phyloP scores from a whole-genome alignment of 2,113 vertebrate genomes.

The Platichthys flesus region DNA sequence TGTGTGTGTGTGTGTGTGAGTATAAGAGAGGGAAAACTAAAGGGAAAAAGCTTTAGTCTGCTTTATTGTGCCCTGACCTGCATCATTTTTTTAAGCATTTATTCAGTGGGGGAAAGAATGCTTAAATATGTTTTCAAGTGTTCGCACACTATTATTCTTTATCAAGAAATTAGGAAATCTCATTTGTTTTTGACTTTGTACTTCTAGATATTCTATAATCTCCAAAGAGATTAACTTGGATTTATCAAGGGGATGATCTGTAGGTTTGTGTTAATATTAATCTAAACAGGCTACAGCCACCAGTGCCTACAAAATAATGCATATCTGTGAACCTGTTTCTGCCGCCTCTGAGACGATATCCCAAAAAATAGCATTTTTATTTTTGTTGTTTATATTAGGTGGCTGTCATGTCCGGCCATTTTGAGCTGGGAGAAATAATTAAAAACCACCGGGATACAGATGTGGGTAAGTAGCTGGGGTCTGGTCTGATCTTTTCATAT shows the following conservation, averaged over 20 bases:
- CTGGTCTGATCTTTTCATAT: neutral
- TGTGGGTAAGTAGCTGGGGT: slow-evolving; percentile 83
- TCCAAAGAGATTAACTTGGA: neutral
- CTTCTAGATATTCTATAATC: neutral
- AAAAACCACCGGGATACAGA: slow-evolving; percentile 91
- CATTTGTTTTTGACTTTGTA: neutral
- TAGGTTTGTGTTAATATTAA: neutral
- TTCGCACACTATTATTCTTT: neutral
- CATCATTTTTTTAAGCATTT: neutral
- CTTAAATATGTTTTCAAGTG: neutral
- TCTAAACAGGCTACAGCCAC: neutral
- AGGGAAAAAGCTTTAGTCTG: neutral
- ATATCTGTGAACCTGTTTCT: neutral
- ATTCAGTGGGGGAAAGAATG: neutral
- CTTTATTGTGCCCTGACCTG: too few species aligned
- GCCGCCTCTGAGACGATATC: neutral
- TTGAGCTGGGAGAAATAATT: slow-evolving; percentile 92
- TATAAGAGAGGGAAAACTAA: neutral
- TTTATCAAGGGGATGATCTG: neutral
- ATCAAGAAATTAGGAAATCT: neutral
- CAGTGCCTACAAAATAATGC: neutral
- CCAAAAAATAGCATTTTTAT: neutral
- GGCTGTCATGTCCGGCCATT: slow-evolving; percentile 93
- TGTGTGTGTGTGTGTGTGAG: slow-evolving; percentile 7
- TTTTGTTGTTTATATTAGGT: slow-evolving; percentile 79